Evolutionary conservation across 2,797 vertebrate genomes (phyloP).

Genomic region (Limnodromus scolopaceus): DNA sequence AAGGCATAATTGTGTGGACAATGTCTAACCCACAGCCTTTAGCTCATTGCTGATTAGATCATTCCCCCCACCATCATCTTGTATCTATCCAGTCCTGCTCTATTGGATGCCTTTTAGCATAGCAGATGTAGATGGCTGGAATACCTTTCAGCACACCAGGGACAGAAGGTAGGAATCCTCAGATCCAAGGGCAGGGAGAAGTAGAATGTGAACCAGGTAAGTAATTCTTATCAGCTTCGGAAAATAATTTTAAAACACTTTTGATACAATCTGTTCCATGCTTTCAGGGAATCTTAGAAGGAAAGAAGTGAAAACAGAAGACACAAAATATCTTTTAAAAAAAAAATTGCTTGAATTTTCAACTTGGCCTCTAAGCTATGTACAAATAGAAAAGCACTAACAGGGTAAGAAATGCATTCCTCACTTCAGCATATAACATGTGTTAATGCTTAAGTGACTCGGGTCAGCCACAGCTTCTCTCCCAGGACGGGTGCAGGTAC

Average conservation of each 20-base stretch:
- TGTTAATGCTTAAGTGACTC: background rate
- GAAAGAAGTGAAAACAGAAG: background rate
- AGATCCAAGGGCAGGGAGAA: background rate
- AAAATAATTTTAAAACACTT: background rate
- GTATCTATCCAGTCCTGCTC: background rate
- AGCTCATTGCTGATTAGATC: background rate
- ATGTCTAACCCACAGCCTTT: background rate
- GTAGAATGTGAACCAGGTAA: background rate
- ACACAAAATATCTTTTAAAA: background rate
- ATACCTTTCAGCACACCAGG: background rate
- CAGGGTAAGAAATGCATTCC: background rate
- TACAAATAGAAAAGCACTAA: background rate
- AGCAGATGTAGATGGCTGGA: background rate
- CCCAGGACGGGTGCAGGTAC: background rate
- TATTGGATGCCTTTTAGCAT: background rate
- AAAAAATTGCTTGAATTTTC: background rate
- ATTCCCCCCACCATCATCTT: background rate
- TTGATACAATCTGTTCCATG: background rate
- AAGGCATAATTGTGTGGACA: background rate
- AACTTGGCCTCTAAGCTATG: background rate
- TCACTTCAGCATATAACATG: background rate
- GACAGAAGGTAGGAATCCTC: background rate
- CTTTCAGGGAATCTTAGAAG: background rate
- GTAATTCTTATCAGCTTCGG: background rate
- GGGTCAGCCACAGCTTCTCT: background rate